phyloP scores from a whole-genome alignment of 2,797 vertebrate species.

The Prionace glauca region DNA sequence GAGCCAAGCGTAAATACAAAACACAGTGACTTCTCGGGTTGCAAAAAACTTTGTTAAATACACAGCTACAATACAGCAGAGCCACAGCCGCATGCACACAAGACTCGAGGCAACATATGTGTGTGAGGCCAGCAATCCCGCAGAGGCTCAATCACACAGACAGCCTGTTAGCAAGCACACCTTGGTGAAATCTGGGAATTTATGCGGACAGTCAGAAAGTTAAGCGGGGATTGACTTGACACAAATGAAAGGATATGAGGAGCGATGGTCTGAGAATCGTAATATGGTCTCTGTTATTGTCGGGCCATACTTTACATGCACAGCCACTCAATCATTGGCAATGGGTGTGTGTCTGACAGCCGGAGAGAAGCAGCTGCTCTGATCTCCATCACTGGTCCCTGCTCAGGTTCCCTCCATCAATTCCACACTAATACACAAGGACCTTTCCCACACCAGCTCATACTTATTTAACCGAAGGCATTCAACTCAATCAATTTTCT shows the following conservation, averaged over 20 bases:
- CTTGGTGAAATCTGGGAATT: not conserved
- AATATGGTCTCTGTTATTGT: not conserved
- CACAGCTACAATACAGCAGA: not conserved
- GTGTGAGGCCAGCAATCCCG: not conserved
- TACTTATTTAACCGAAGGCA: not conserved
- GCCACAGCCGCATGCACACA: not conserved
- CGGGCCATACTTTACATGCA: not conserved
- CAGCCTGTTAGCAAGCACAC: not conserved
- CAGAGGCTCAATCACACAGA: not conserved
- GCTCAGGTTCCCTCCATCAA: not conserved
- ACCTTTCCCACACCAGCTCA: not conserved
- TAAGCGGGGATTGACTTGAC: not conserved
- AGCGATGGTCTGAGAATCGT: conserved; percentile 1
- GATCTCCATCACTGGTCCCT: not conserved
- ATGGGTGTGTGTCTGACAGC: not conserved
- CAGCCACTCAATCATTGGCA: not conserved
- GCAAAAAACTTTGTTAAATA: not conserved
- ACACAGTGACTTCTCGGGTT: not conserved
- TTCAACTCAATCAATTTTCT: not conserved
- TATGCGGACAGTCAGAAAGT: not conserved
- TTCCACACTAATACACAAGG: not conserved
- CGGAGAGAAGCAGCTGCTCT: not conserved
- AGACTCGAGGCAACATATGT: not conserved
- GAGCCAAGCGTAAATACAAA: not conserved
- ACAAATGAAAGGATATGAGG: not conserved